Evolutionary conservation across 2,113 vertebrate genomes (phyloP).

Genomic region (Pandion haliaetus): DNA sequence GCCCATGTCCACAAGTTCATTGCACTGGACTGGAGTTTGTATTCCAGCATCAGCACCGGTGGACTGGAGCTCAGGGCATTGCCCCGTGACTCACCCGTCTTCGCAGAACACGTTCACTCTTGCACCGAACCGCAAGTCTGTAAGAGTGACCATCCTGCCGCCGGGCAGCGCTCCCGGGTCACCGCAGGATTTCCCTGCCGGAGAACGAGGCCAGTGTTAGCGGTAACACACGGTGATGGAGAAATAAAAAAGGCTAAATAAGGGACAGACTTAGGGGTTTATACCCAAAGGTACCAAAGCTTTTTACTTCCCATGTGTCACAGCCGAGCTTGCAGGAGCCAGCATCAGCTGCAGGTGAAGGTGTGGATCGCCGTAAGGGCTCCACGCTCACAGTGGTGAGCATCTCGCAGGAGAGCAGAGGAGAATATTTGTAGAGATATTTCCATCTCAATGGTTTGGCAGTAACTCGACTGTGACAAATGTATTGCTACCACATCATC

Average conservation of each 20-base stretch:
- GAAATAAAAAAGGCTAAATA: rapidly evolving
- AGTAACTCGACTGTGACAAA: rapidly evolving
- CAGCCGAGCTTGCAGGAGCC: background rate
- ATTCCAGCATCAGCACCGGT: background rate
- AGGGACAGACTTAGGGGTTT: background rate
- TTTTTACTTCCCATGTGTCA: rapidly evolving
- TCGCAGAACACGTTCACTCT: constrained; percentile 34
- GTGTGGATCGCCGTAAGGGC: background rate
- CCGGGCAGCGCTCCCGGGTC: background rate
- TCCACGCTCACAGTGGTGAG: rapidly evolving
- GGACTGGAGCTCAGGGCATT: background rate
- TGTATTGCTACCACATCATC: background rate
- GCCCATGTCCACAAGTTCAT: rapidly evolving
- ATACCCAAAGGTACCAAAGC: rapidly evolving
- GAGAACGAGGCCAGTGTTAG: background rate
- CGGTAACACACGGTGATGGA: rapidly evolving
- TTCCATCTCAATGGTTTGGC: background rate
- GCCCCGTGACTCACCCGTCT: constrained; percentile 53
- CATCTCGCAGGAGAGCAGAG: background rate
- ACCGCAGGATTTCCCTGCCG: constrained; percentile 54
- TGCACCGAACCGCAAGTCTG: constrained; percentile 34
- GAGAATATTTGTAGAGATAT: background rate
- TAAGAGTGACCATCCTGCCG: background rate
- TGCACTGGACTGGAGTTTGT: background rate
- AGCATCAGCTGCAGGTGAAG: rapidly evolving